Evolutionary conservation across 2,113 vertebrate species (phyloP), one percentile per base, ranked within the genome.

Genomic region (Cryptotis parvus): DNA sequence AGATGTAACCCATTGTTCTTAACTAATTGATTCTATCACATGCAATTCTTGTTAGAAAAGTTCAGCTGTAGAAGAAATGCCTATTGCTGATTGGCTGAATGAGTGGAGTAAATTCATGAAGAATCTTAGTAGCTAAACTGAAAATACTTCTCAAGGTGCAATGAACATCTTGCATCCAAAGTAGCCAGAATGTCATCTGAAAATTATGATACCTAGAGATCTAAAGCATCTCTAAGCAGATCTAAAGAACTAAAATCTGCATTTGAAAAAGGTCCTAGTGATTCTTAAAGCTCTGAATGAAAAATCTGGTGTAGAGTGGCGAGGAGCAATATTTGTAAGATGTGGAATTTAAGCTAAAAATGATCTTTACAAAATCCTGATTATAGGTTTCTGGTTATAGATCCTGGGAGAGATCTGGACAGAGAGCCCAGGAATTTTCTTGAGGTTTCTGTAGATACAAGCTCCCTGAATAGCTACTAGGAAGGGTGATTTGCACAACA

Each of bases 41-140:
- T 69, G 37, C 24, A 84, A 55, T 83, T 85, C 66, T 86, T 86
- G 10, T 82, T 75, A 69, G n/a, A 73, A 94, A 86, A 73, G 3
- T 27, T 66, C 39, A 52, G 26, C 58, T 74, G 8, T 22, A 75
- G 45, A 78, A 86, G 87, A 84, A 90, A 90, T 65, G 37, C 29
- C 20, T 49, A 16, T 87, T n/a, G 49, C 8, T 39, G 14, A n/a
- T 33, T 29, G 33, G 16, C 58, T 65, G 22, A 58, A 74, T 65
- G 27, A 37, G n/a, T 35, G n/a, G 27, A 37, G n/a, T 35, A 29
- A 43, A 52, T n/a, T 20, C 2, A 11, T 16, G 18, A 68, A 80
- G 26, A 82, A 27, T 61, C 11, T 1, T 70, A 2, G 18, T 31
- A 65, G 43, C 49, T 43, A n/a, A 26, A n/a, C 15, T 79, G 31